These are phyloP conservation scores for Coluber constrictor DNA, from an alignment of 2,797 vertebrate genomes.

Conservation along the genomic window DNA sequence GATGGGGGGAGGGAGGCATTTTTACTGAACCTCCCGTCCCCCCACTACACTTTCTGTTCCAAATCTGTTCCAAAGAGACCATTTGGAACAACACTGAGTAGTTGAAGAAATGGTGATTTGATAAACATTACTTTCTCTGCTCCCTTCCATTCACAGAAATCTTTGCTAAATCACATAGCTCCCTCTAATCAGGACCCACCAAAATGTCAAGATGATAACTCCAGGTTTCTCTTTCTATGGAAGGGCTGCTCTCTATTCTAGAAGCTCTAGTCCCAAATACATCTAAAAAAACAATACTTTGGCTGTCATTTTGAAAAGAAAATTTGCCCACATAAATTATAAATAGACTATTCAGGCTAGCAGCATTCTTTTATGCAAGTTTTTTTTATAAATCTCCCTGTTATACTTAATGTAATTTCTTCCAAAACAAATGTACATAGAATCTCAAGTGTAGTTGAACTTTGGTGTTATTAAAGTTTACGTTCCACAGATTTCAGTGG, in stretches of 20 bases:
- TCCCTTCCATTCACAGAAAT: neutral
- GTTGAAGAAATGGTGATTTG: neutral
- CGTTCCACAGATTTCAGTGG: neutral
- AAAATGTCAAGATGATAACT: neutral
- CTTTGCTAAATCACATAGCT: neutral
- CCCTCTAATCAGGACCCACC: neutral
- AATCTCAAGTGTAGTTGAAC: neutral
- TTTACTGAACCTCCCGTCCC: neutral
- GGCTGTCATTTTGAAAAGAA: neutral
- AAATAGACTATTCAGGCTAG: neutral
- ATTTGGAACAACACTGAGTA: neutral
- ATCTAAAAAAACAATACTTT: neutral
- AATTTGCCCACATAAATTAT: neutral
- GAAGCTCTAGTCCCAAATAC: neutral
- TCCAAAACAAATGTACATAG: neutral
- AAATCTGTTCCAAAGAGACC: neutral
- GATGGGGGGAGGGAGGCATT: neutral
- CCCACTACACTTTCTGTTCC: neutral
- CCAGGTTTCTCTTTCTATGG: neutral
- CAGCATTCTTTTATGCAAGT: neutral
- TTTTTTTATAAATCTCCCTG: neutral
- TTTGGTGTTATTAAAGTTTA: neutral
- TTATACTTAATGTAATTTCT: neutral
- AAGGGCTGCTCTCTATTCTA: neutral
- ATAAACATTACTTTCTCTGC: neutral